Conservation (phyloP, 2,113 vertebrate genomes). For the Struthio camelus region DNA sequence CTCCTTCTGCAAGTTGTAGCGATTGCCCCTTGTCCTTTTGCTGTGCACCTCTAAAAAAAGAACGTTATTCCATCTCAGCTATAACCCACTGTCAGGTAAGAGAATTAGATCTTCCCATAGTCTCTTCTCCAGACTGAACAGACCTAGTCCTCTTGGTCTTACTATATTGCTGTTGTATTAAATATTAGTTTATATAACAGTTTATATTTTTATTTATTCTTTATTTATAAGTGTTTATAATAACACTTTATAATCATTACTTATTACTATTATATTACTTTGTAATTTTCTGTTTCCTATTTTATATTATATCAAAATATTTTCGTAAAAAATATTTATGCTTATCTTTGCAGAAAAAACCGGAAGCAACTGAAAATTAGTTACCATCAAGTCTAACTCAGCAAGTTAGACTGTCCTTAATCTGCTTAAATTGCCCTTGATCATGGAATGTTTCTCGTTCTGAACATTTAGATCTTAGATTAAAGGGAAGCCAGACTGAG, state of each 20-base stretch:
- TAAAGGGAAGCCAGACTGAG: background rate
- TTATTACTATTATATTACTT: background rate
- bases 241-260: background rate
- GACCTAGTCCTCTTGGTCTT: background rate
- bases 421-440: background rate
- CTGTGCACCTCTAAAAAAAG: background rate
- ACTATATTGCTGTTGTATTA: background rate
- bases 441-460: background rate
- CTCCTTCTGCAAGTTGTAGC: background rate
- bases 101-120: background rate
- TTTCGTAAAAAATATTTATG: background rate
- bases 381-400: background rate
- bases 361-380: background rate
- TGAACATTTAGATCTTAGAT: background rate
- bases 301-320: background rate
- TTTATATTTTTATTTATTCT: background rate
- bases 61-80: background rate
- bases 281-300: background rate
- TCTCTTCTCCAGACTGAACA: background rate
- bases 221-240: background rate
- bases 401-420: background rate
- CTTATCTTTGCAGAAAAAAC: background rate
- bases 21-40: background rate
- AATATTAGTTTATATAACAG: background rate
- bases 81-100: background rate